Evolutionary conservation across 2,797 vertebrate species (phyloP).

Genomic region (Lophius americanus): DNA sequence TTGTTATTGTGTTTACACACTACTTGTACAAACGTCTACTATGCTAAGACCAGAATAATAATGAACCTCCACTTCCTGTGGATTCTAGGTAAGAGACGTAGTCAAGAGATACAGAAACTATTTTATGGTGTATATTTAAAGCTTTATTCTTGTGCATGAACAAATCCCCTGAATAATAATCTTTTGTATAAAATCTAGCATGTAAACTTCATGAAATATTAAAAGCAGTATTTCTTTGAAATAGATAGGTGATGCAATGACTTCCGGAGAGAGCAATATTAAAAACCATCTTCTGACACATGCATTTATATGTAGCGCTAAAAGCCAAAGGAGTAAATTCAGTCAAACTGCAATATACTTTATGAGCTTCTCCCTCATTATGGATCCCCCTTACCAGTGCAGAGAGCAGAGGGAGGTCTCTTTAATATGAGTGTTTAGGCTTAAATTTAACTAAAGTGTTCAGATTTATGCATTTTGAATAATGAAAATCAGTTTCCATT

Average conservation of each 20-base stretch:
- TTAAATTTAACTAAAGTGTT: constrained; percentile 76
- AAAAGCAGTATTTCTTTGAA: constrained; percentile 15
- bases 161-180: background rate
- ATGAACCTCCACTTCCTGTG: background rate
- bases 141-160: background rate
- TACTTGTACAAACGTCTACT: background rate
- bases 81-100: background rate
- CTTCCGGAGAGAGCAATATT: constrained; percentile 35
- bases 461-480: constrained; percentile 76
- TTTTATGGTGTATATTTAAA: background rate
- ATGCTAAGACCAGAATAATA: background rate
- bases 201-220: background rate
- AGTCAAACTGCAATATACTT: constrained; percentile 60
- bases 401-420: constrained; percentile 48
- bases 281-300: constrained; percentile 29
- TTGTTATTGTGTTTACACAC: background rate
- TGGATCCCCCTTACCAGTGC: constrained; percentile 19
- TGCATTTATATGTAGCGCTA: constrained; percentile 34
- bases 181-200: background rate
- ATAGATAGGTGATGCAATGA: constrained; percentile 7
- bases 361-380: constrained; percentile 58
- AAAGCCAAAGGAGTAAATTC: constrained; percentile 55
- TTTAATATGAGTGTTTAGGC: constrained; percentile 63
- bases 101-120: background rate
- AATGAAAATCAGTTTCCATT: constrained; percentile 70